Conservation (phyloP, 2,113 vertebrate genomes). For the Aegypius monachus region DNA sequence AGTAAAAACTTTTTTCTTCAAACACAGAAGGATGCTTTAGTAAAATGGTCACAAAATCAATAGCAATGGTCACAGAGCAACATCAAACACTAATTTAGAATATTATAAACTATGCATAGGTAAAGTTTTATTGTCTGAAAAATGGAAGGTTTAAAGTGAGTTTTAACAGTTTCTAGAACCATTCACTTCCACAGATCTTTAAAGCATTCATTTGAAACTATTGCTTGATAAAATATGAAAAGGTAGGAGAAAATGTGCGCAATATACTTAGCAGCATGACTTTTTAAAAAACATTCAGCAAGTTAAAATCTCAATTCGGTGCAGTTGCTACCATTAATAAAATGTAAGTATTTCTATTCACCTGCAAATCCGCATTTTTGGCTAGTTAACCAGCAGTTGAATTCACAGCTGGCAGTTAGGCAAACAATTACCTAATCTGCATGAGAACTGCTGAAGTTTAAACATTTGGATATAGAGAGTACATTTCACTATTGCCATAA, state of each 20-base stretch:
- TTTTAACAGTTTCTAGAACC: neutral
- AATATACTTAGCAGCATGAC: neutral
- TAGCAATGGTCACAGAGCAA: neutral
- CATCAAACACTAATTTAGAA: neutral
- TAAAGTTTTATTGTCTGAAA: neutral
- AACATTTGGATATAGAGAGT: slow-evolving; percentile 22
- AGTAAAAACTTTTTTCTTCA: neutral
- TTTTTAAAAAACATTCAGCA: neutral
- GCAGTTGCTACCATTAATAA: neutral
- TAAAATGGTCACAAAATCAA: neutral
- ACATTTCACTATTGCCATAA: neutral
- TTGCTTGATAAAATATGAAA: neutral
- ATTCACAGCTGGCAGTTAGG: slow-evolving; percentile 54
- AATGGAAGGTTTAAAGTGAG: neutral
- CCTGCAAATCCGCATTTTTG: slow-evolving; percentile 52
- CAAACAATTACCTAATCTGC: slow-evolving; percentile 61
- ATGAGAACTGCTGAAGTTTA: slow-evolving; percentile 59
- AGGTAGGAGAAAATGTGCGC: neutral
- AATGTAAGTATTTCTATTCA: slow-evolving; percentile 12
- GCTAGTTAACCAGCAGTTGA: slow-evolving; percentile 41
- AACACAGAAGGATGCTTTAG: neutral
- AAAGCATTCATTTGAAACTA: neutral
- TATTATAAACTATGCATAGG: neutral
- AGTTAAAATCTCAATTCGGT: neutral
- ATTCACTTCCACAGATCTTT: neutral